Evolutionary conservation across 2,888 invertebrate species (phyloP).

Genomic region (Idaea straminata): DNA sequence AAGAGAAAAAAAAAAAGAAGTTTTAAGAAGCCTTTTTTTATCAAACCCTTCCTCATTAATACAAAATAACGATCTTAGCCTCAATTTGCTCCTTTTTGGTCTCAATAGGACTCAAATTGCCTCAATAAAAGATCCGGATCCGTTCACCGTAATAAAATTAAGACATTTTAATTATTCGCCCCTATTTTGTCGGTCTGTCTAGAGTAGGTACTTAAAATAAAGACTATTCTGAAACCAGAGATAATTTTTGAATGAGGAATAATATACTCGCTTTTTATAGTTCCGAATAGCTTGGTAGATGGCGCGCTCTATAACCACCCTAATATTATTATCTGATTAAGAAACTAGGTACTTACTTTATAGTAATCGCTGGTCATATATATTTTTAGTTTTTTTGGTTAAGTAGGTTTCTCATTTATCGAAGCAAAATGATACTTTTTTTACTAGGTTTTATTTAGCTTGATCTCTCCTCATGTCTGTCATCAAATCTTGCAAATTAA

Average conservation of each 20-base stretch:
- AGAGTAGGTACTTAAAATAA: conserved; percentile 45
- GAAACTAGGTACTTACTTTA: too few species aligned
- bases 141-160: conserved; percentile 70
- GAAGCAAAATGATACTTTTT: too few species aligned
- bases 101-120: conserved; percentile 6
- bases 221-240: conserved; percentile 4
- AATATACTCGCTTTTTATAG: too few species aligned
- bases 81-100: not conserved
- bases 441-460: too few species aligned
- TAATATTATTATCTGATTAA: too few species aligned
- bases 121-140: conserved; percentile 55
- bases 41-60: not conserved
- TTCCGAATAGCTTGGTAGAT: too few species aligned
- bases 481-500: too few species aligned
- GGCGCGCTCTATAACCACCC: too few species aligned
- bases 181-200: conserved; percentile 72
- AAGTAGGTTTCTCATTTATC: too few species aligned
- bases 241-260: not conserved
- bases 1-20: not conserved
- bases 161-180: conserved; percentile 75
- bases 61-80: conserved; percentile 3
- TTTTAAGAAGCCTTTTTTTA: not conserved
- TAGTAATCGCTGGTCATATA: too few species aligned
- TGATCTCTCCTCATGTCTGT: too few species aligned
- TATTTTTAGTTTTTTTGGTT: too few species aligned